Evolutionary conservation across 2,113 vertebrate species (phyloP).

Genomic region (Peucedramus taeniatus): DNA sequence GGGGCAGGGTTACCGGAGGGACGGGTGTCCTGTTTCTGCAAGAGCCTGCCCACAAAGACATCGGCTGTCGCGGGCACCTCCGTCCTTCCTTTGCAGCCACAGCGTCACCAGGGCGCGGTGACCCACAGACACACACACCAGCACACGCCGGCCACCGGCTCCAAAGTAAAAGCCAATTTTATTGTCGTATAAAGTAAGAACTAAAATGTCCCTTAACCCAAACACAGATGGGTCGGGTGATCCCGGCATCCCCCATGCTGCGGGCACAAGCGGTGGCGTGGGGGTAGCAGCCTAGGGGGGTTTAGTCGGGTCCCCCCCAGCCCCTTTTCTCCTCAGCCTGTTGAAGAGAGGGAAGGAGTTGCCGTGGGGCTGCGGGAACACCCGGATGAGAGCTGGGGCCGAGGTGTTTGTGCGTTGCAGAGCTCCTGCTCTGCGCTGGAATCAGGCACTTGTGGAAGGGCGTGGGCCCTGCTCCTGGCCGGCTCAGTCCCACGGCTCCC

Average conservation of each 20-base stretch:
- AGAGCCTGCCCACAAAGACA: background rate
- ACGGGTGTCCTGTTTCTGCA: background rate
- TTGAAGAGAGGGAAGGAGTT: background rate
- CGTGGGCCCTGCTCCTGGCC: background rate
- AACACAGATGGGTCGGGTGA: background rate
- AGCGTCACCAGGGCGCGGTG: background rate
- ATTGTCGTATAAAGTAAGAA: slow-evolving; percentile 49
- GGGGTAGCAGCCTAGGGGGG: background rate
- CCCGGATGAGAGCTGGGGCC: background rate
- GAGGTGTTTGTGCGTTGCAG: background rate
- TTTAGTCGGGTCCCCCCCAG: background rate
- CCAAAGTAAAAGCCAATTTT: slow-evolving; percentile 47
- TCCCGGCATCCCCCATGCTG: background rate
- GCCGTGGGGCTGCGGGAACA: background rate
- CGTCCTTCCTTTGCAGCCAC: background rate
- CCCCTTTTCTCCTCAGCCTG: background rate
- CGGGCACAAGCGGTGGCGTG: background rate
- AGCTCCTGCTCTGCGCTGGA: background rate
- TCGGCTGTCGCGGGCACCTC: background rate
- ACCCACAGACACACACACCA: background rate
- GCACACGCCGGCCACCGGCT: background rate
- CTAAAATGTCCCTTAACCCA: slow-evolving; percentile 18
- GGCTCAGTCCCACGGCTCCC: background rate
- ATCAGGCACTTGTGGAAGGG: slow-evolving; percentile 49
- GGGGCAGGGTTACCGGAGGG: slow-evolving; percentile 19